A percentile compares a stretch with the other conserved stretches of the same genome.
These are phyloP conservation scores for Pristionchus exspectatus DNA, from an alignment of 2,888 invertebrate species.

Conservation along the genomic window DNA sequence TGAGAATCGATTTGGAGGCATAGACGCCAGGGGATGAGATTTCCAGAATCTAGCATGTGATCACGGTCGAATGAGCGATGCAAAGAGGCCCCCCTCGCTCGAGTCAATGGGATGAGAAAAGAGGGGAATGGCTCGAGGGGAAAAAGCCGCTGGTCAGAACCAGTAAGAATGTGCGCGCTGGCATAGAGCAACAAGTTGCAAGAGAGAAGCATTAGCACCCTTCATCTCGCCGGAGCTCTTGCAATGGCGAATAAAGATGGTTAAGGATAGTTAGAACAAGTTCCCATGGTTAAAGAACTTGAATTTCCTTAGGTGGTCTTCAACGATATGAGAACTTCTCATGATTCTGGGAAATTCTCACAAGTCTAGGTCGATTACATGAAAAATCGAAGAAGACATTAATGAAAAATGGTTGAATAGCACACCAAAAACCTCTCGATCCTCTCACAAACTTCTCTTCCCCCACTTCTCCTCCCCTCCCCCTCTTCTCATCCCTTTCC, in stretches of 20 bases:
- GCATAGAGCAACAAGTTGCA: not conserved
- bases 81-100: not conserved
- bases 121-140: not conserved
- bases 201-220: not conserved
- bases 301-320: too few relatives aligned
- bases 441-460: not conserved
- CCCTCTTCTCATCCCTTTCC: not conserved
- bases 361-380: not conserved
- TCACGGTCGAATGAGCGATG: not conserved
- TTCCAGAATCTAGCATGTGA: not conserved
- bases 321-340: too few relatives aligned
- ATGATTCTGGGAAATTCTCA: too few relatives aligned
- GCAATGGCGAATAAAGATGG: not conserved
- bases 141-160: not conserved
- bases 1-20: too few relatives aligned
- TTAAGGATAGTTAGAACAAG: too few relatives aligned
- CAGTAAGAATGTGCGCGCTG: constrained; percentile 1
- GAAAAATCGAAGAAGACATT: not conserved
- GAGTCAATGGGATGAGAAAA: constrained; percentile 23
- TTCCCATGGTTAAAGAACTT: too few relatives aligned
- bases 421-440: not conserved
- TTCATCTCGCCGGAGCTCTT: not conserved
- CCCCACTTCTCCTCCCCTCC: not conserved
- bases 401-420: not conserved
- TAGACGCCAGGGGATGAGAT: too few relatives aligned